Conservation (phyloP, 2,113 vertebrate genomes). For the Anseranas semipalmata region DNA sequence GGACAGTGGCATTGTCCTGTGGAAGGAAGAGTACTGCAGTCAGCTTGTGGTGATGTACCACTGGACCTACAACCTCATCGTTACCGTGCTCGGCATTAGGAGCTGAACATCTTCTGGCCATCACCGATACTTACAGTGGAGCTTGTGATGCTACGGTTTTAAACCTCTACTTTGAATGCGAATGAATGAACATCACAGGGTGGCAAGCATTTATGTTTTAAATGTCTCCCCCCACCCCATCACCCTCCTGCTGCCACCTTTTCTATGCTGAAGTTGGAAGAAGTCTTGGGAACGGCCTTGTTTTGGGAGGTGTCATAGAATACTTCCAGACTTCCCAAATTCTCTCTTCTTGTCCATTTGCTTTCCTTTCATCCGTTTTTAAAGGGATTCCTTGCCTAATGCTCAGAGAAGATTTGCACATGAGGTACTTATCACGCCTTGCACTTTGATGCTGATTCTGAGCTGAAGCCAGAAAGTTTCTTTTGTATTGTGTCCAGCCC, state of each 20-base stretch:
- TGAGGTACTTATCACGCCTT: background rate
- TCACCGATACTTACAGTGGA: background rate
- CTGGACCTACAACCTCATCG: rapidly evolving
- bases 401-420: background rate
- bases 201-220: background rate
- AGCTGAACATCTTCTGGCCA: background rate
- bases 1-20: background rate
- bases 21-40: background rate
- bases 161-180: background rate
- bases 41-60: background rate
- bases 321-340: background rate
- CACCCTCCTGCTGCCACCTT: background rate
- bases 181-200: background rate
- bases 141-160: background rate
- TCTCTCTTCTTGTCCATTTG: background rate
- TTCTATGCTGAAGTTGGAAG: background rate
- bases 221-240: background rate
- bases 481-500: background rate
- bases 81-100: background rate
- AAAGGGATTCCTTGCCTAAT: background rate
- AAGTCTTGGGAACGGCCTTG: background rate
- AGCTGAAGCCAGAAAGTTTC: background rate
- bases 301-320: background rate
- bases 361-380: background rate
- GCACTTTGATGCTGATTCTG: background rate